Base-by-base conservation (phyloP, 2,888 invertebrate species). In the Coleophora flavipennella region DNA sequence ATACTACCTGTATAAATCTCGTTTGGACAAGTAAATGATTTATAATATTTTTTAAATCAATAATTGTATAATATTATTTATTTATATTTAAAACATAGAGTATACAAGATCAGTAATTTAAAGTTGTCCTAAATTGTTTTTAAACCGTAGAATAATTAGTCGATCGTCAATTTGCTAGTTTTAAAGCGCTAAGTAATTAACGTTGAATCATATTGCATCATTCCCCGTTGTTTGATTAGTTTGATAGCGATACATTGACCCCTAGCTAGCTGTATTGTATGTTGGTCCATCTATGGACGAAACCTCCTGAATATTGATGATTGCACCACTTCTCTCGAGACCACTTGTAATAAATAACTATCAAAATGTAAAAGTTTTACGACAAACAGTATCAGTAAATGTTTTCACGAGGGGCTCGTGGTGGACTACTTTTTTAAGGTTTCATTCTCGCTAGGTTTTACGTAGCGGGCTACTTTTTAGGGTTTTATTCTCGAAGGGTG, bases 191-290 rank as follows among this genome's bases (percentile, higher is more conserved):
- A 46, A 51, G 44, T 35, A 46, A 50, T 37, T 41, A 49, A 45
- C 50, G 57, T 42, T 55, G 53, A 55, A 58, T 51, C 58, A 52
- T 73, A 70, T 80, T 74, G 77, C 77, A 67, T 77, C 80, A 80
- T 81, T 81, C 80, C 80, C 73, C 61, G 57, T 59, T 57, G 58
- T 68, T 67, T 60, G 58, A 46, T 53, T 76, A 70, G 64, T 62
- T 59, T 70, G 76, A 76, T 76, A 77, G 79, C 77, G 72, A 75
- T 74, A 67, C 65, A 53, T 53, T 62, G 62, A 59, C 65, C 70
- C 51, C 46, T 72, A 74, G 67, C 56, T 63, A 48, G 67, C 58
- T 11, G 29, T 29, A 11, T 10, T 46, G 44, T 43, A 34, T 31
- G 10, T 31, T 10, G 13, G 1, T 8, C 11, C 10, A n/a, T 9